Evolutionary conservation across 2,888 invertebrate species (phyloP).

Genomic region (Torymus auratus): DNA sequence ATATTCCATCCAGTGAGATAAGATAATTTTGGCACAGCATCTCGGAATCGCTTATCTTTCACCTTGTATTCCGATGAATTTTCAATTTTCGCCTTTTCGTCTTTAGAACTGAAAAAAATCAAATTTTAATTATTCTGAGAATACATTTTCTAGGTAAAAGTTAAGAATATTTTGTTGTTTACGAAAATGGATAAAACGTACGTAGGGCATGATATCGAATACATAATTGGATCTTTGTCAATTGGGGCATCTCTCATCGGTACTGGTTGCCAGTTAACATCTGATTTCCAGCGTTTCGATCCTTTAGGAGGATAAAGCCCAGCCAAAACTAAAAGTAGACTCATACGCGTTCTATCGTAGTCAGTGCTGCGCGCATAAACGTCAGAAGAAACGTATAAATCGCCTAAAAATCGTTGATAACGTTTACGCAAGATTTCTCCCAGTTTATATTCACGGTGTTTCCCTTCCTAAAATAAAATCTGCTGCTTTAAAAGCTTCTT

Average conservation of each 20-base stretch:
- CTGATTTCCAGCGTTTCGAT: conserved; percentile 79
- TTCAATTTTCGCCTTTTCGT: no score
- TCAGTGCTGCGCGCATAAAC: conserved; percentile 81
- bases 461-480: conserved; percentile 76
- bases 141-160: no score
- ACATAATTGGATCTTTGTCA: conserved; percentile 55
- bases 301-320: conserved; percentile 82
- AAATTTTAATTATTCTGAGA: no score
- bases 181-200: conserved; percentile 18
- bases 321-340: conserved; percentile 82
- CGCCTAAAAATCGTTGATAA: conserved; percentile 78
- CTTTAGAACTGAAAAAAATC: no score
- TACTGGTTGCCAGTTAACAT: conserved; percentile 83
- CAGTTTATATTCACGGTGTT: conserved; percentile 77
- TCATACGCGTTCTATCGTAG: conserved; percentile 85
- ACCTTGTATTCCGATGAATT: no score
- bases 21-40: no score
- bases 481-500: no score
- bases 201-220: conserved; percentile 58
- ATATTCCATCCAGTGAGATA: no score
- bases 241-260: conserved; percentile 51
- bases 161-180: no score
- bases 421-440: conserved; percentile 77
- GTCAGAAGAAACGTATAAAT: conserved; percentile 73
- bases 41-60: no score